These are phyloP conservation scores for Chloroceryle inda DNA, from an alignment of 2,797 vertebrate species.

Conservation along the genomic window DNA sequence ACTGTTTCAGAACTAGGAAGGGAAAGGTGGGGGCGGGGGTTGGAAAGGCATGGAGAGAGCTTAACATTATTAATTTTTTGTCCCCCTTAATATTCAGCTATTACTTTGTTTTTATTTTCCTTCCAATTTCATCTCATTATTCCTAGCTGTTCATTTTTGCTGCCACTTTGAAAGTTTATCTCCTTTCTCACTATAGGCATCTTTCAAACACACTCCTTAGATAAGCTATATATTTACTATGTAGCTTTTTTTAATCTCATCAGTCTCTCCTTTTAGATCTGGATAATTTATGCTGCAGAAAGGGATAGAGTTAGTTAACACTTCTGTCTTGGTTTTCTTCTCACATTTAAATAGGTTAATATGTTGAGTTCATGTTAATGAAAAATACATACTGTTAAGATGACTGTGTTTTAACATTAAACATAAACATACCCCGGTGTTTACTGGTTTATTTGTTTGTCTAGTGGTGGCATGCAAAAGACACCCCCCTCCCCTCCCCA, in stretches of 20 bases:
- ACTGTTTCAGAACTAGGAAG: neutral
- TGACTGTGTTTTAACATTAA: neutral
- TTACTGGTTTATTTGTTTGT: neutral
- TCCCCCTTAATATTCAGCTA: neutral
- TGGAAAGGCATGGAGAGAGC: neutral
- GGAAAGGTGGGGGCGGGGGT: too few relatives aligned
- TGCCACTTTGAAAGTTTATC: neutral
- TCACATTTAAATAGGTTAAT: neutral
- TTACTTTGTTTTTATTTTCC: neutral
- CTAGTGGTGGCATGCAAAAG: neutral
- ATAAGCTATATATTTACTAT: neutral
- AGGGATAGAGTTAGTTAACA: neutral
- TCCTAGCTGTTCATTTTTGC: neutral
- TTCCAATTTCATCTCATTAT: neutral
- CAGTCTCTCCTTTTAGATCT: neutral
- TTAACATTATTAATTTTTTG: neutral
- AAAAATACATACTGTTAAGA: neutral
- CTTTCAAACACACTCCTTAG: neutral
- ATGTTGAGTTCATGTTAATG: neutral
- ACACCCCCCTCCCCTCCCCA: neutral
- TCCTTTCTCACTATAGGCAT: neutral
- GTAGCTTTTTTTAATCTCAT: neutral
- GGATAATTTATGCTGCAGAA: neutral
- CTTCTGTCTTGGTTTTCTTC: neutral
- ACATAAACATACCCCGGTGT: neutral